Conservation (phyloP, 92 coral and sea anemone genomes). For the Pocillopora meandrina region DNA sequence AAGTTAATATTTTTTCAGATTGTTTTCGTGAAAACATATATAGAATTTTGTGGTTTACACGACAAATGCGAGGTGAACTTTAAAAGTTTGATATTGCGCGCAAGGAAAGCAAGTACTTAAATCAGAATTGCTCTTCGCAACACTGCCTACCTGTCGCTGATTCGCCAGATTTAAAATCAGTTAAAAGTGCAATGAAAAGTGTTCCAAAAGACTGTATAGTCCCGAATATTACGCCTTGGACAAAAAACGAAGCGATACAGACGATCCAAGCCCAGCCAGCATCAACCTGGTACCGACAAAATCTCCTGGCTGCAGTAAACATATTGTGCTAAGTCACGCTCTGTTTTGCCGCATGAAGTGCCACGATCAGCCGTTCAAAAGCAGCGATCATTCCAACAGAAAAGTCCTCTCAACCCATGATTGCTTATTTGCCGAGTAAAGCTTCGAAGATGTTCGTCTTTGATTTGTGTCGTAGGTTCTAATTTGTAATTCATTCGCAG, state of each 20-base stretch:
- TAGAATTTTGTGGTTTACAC: too few relatives aligned
- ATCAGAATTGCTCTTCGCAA: too few relatives aligned
- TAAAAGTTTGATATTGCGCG: neutral
- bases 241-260: conserved; percentile 71
- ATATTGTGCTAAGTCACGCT: neutral
- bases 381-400: neutral
- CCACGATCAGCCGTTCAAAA: neutral
- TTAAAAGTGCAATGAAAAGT: conserved; percentile 67
- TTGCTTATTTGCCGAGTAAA: neutral
- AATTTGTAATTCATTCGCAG: conserved; percentile 3
- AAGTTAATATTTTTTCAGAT: too few relatives aligned
- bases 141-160: conserved; percentile 81
- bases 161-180: conserved; percentile 76
- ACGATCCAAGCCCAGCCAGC: conserved; percentile 92
- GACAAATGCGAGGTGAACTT: neutral
- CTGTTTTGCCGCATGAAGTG: neutral
- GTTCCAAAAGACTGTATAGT: conserved; percentile 84
- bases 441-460: neutral
- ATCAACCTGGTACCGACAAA: conserved; percentile 63
- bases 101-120: neutral
- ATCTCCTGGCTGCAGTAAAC: conserved; percentile 34
- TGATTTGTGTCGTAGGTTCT: conserved; percentile 1
- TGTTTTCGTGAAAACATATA: too few relatives aligned
- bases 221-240: conserved; percentile 74
- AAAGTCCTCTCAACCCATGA: neutral